Evolutionary conservation across 2,797 vertebrate genomes (phyloP).

Genomic region (Benthosema pterotum): DNA sequence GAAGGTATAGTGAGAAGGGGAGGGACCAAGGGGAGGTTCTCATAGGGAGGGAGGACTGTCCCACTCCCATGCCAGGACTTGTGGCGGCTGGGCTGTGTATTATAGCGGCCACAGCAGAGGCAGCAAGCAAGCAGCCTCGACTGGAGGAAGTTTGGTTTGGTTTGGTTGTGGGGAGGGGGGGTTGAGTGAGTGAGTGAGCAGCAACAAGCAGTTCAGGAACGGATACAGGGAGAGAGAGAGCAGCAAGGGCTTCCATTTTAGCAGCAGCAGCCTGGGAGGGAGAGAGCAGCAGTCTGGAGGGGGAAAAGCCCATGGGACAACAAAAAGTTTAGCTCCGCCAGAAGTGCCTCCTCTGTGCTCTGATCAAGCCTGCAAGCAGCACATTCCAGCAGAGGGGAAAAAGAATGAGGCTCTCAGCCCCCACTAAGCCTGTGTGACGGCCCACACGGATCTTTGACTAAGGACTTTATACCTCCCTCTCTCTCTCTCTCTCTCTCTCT

Average conservation of each 20-base stretch:
- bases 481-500: conserved; percentile 39
- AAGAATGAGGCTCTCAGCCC: conserved; percentile 58
- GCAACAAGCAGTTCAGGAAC: conserved; percentile 16
- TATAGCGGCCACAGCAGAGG: conserved; percentile 36
- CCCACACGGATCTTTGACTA: conserved; percentile 45
- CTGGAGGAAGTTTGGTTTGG: neutral
- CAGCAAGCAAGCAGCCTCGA: conserved; percentile 1
- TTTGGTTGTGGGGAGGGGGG: no score
- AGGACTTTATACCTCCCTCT: conserved; percentile 46
- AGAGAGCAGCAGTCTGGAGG: conserved; percentile 1
- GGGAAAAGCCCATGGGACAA: conserved; percentile 22
- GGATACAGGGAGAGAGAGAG: no score
- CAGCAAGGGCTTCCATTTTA: conserved; percentile 21
- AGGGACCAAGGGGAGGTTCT: conserved; percentile 56
- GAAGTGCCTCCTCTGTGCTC: conserved; percentile 13
- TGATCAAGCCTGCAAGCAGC: conserved; percentile 41
- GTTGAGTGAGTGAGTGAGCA: conserved; percentile 23
- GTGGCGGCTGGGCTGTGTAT: conserved; percentile 64
- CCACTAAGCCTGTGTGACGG: conserved; percentile 61
- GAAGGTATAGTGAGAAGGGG: conserved; percentile 57
- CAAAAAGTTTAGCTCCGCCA: conserved; percentile 29
- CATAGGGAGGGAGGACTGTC: conserved; percentile 79
- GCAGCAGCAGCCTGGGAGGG: conserved; percentile 14
- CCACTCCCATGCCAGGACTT: conserved; percentile 78
- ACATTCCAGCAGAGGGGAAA: conserved; percentile 62